Base-by-base conservation (phyloP, 2,113 vertebrate genomes). In the Bubo blakistoni region DNA sequence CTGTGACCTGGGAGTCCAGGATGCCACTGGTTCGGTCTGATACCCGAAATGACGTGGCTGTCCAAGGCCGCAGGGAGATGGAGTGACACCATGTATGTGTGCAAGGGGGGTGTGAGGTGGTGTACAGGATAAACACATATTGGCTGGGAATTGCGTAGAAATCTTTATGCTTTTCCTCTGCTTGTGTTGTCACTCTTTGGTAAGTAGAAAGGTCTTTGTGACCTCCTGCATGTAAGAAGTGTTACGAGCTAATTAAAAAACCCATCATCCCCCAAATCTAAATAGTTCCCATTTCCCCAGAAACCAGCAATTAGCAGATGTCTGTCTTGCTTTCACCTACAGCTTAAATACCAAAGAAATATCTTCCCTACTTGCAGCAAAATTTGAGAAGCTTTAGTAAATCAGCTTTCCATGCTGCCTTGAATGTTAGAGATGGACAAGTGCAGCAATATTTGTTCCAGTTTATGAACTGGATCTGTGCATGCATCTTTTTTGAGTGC, bases 61-160 rank as follows among this genome's bases (percentile, higher is more conserved):
- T 10, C 44, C 6, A 5, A 21, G 13, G n/a, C 69, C 18, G 34
- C 49, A 11, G n/a, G 52, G 65, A 63, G 17, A 4, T 10, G 51
- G 32, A 36, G 16, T 10, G 59, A 51, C 12, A 3, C 51, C 0
- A 0, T 0, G 5, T 12, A 1, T 8, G 38, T 19, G 29, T 29
- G 44, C 27, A 26, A 29, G 57, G 27, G 2, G 2, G 0, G 10
- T 11, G 26, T 6, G 11, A 40, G 62, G 30, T n/a, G 22, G 61
- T 21, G 5, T 24, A 9, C 42, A 26, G 42, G 59, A 11, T 49
- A 29, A 66, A 72, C 66, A 11, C 4, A 0, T 1, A 4, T 25
- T 12, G 82, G 22, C 54, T 67, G 58, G n/a, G 40, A 49, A 72
- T 21, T 44, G 27, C 42, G 5, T 24, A 34, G 65, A 47, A 82